phyloP scores from a whole-genome alignment of 2,797 vertebrate genomes.

The Tokudaia muenninki region DNA sequence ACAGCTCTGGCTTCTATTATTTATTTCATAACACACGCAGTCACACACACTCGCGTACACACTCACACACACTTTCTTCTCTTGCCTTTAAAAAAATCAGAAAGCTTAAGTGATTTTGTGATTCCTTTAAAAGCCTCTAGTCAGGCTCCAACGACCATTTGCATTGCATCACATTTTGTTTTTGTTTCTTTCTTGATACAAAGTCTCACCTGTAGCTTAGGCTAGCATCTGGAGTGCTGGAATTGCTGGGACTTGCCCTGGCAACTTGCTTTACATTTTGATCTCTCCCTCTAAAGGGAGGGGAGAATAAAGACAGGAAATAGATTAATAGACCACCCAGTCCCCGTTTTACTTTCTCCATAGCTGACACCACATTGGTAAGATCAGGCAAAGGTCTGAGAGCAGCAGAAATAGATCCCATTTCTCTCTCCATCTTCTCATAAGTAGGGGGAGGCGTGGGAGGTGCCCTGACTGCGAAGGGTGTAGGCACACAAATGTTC shows the following conservation, averaged over 20 bases:
- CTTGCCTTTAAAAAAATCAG: neutral
- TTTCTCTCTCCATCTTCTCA: neutral
- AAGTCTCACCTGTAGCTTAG: neutral
- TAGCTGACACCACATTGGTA: neutral
- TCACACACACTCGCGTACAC: neutral
- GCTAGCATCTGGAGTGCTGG: neutral
- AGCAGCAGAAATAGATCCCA: neutral
- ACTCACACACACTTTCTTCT: neutral
- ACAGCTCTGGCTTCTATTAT: constrained; percentile 61
- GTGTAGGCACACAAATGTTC: neutral
- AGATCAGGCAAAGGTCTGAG: neutral
- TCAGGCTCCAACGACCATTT: constrained; percentile 19
- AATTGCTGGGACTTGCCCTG: neutral
- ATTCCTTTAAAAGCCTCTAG: constrained; percentile 61
- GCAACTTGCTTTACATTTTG: neutral
- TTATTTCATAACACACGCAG: neutral
- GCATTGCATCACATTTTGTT: neutral
- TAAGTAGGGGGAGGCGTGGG: neutral
- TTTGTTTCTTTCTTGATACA: neutral
- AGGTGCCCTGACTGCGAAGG: neutral
- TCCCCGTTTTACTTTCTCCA: neutral
- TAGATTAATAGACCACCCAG: neutral
- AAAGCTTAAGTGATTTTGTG: constrained; percentile 47
- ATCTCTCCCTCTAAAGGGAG: neutral
- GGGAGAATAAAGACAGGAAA: constrained; percentile 41